A percentile compares a stretch with the other conserved stretches of the same genome.
Conservation (phyloP, 2,797 vertebrate genomes). For the Acipenser oxyrinchus region DNA sequence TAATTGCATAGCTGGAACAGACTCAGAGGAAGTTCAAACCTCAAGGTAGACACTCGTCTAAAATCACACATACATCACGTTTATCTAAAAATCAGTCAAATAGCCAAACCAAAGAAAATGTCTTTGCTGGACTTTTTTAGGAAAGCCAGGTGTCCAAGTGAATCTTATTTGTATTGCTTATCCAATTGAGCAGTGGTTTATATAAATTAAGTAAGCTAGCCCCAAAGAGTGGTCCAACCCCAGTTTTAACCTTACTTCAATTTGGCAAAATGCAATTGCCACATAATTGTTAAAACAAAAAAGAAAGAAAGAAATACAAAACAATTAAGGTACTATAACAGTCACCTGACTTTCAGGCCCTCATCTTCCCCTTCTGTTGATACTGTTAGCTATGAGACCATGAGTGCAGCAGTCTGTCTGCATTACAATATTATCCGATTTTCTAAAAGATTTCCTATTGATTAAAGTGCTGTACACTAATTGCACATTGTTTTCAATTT, state of each 20-base stretch:
- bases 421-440: constrained; percentile 37
- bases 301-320: constrained; percentile 9
- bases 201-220: neutral
- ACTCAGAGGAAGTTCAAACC: constrained; percentile 77
- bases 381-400: too few species aligned
- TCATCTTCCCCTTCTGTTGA: constrained; percentile 61
- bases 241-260: constrained; percentile 14
- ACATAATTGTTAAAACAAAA: neutral
- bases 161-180: neutral
- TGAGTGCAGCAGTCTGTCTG: constrained; percentile 47
- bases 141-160: constrained; percentile 37
- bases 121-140: constrained; percentile 22
- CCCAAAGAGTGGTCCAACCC: constrained; percentile 3
- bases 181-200: constrained; percentile 5
- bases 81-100: constrained; percentile 25
- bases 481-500: constrained; percentile 5
- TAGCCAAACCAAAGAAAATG: constrained; percentile 32
- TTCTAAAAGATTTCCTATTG: neutral
- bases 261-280: neutral
- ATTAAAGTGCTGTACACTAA: neutral
- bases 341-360: constrained; percentile 83
- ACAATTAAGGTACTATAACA: constrained; percentile 44
- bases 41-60: constrained; percentile 54
- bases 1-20: constrained; percentile 60
- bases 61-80: constrained; percentile 12